Conservation (phyloP, 2,888 invertebrate genomes). For the Apamea crenata region DNA sequence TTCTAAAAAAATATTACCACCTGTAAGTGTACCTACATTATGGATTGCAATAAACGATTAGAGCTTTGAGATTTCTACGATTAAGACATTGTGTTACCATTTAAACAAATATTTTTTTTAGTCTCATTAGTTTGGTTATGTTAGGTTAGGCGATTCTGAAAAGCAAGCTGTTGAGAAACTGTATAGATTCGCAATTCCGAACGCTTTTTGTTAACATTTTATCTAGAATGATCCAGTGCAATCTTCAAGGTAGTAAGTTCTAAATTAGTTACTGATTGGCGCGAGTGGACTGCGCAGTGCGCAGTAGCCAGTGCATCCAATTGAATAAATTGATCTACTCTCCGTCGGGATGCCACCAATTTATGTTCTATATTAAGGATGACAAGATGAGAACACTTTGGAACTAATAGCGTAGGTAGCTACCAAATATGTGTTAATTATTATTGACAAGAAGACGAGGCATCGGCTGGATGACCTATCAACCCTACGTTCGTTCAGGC, state of each 20-base stretch:
- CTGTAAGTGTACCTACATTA: too few relatives aligned
- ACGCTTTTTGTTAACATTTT: not conserved
- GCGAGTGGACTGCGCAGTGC: constrained; percentile 19
- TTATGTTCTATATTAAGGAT: constrained; percentile 17
- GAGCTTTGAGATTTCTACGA: too few relatives aligned
- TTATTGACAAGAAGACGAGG: not conserved
- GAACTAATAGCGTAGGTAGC: not conserved
- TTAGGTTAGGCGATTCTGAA: not conserved
- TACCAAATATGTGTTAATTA: not conserved
- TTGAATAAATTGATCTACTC: constrained; percentile 39
- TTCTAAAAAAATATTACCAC: too few relatives aligned
- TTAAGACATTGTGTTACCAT: not conserved
- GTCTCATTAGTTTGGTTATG: not conserved
- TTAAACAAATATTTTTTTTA: not conserved
- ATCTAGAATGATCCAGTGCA: not conserved
- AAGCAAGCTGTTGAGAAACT: not conserved
- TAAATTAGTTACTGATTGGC: constrained; percentile 15
- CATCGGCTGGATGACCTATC: not conserved
- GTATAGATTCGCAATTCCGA: not conserved
- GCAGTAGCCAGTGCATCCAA: constrained; percentile 41
- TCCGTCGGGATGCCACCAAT: constrained; percentile 49
- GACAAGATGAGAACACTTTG: not conserved
- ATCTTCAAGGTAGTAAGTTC: not conserved
- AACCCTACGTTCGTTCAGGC: too few relatives aligned
- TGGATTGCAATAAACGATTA: too few relatives aligned